These are phyloP conservation scores for Actias luna DNA, from an alignment of 2,888 invertebrate species.

Conservation along the genomic window DNA sequence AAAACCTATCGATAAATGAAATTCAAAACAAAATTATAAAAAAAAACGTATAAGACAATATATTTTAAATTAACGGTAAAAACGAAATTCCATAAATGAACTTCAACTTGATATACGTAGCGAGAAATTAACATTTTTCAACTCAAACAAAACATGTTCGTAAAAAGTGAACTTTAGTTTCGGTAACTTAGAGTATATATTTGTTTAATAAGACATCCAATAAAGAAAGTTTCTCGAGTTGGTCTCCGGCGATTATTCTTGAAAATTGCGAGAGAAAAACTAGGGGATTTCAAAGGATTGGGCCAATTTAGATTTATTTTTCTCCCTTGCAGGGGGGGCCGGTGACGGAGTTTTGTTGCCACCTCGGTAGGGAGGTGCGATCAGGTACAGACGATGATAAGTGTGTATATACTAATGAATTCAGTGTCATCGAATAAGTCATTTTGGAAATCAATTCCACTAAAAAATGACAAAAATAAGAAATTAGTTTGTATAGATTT, in stretches of 20 bases:
- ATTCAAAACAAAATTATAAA: not conserved
- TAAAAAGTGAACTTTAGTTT: slow-evolving; percentile 23
- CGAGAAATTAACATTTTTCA: slow-evolving; percentile 57
- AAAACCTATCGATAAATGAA: not conserved
- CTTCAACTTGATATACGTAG: slow-evolving; percentile 46
- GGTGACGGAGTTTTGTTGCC: slow-evolving; percentile 60
- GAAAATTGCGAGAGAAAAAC: slow-evolving; percentile 76
- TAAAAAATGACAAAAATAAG: too few relatives aligned
- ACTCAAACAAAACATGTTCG: slow-evolving; percentile 14
- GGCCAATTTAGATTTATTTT: slow-evolving; percentile 80
- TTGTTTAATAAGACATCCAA: slow-evolving; percentile 25
- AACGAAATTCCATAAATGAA: slow-evolving; percentile 44
- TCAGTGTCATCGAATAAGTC: too few relatives aligned
- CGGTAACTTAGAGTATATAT: slow-evolving; percentile 26
- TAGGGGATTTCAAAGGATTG: slow-evolving; percentile 77
- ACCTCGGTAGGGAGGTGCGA: slow-evolving; percentile 46
- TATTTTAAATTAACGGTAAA: slow-evolving; percentile 26
- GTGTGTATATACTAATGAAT: too few relatives aligned
- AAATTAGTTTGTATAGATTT: too few relatives aligned
- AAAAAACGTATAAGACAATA: slow-evolving; percentile 1
- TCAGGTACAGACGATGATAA: slow-evolving; percentile 34
- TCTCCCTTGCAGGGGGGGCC: slow-evolving; percentile 61
- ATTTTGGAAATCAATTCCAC: too few relatives aligned
- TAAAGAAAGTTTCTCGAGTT: slow-evolving; percentile 58
- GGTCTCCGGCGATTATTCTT: slow-evolving; percentile 71